A percentile compares a stretch with the other conserved stretches of the same genome.
Conservation (phyloP, 2,797 vertebrate genomes). For the Acanthis flammea region DNA sequence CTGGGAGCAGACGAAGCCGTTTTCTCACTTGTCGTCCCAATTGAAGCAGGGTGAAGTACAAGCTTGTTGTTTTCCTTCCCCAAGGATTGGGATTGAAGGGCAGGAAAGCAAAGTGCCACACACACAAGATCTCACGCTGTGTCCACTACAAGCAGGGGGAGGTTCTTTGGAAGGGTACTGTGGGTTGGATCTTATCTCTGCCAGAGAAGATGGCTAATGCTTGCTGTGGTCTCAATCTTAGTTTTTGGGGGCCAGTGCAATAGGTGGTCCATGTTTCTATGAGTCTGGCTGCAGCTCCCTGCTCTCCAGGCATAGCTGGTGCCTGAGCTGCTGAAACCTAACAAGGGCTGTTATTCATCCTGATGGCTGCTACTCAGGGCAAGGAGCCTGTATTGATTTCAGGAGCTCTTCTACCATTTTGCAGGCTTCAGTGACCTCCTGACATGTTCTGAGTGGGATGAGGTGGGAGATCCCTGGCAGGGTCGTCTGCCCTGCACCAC, state of each 20-base stretch:
- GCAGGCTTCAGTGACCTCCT: background rate
- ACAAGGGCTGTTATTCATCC: background rate
- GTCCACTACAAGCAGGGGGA: background rate
- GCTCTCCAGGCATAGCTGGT: background rate
- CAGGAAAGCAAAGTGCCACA: background rate
- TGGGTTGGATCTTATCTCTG: background rate
- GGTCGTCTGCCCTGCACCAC: background rate
- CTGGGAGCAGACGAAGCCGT: background rate
- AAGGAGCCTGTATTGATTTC: background rate
- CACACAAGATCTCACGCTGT: background rate
- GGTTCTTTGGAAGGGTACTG: background rate
- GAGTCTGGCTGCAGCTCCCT: background rate
- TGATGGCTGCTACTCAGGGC: background rate
- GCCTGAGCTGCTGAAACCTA: background rate
- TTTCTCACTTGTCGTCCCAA: background rate
- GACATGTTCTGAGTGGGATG: background rate
- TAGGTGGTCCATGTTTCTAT: background rate
- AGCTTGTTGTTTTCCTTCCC: background rate
- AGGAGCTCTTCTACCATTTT: background rate
- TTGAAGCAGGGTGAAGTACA: background rate
- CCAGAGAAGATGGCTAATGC: background rate
- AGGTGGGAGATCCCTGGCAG: background rate
- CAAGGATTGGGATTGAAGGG: background rate
- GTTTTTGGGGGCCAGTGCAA: background rate
- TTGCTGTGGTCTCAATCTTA: background rate